Evolutionary conservation across 2,113 vertebrate genomes (phyloP).

Genomic region (Astur gentilis): DNA sequence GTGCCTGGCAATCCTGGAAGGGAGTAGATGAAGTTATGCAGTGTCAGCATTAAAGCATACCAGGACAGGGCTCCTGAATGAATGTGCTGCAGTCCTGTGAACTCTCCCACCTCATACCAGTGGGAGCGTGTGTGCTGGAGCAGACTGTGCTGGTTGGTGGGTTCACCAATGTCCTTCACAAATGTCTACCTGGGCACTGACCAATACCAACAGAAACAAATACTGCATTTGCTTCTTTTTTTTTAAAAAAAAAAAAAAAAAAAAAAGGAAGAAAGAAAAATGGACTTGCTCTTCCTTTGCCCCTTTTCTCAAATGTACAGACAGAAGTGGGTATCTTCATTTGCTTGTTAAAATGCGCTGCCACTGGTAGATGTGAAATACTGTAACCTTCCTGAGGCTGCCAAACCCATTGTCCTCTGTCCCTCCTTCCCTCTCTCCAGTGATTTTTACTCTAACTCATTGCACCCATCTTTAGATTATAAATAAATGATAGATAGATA

Average conservation of each 20-base stretch:
- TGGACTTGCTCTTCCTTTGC: background rate
- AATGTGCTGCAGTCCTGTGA: background rate
- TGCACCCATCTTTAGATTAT: background rate
- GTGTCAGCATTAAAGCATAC: background rate
- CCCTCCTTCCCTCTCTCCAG: background rate
- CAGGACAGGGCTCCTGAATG: background rate
- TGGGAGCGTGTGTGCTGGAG: background rate
- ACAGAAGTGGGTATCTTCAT: background rate
- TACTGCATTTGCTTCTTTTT: background rate
- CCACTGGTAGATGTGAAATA: background rate
- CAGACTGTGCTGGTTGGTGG: background rate
- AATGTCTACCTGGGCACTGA: background rate
- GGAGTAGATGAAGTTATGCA: background rate
- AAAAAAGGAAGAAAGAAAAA: no score
- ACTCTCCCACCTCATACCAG: background rate
- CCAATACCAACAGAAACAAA: background rate
- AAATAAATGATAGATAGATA: background rate
- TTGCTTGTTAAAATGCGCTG: background rate
- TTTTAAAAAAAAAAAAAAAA: no score
- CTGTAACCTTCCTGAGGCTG: background rate
- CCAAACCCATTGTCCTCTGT: background rate
- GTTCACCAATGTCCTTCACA: background rate
- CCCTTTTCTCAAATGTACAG: background rate
- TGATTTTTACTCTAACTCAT: background rate
- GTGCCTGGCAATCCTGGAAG: background rate